Conservation (phyloP, 2,113 vertebrate species). For the Channa maculata region DNA sequence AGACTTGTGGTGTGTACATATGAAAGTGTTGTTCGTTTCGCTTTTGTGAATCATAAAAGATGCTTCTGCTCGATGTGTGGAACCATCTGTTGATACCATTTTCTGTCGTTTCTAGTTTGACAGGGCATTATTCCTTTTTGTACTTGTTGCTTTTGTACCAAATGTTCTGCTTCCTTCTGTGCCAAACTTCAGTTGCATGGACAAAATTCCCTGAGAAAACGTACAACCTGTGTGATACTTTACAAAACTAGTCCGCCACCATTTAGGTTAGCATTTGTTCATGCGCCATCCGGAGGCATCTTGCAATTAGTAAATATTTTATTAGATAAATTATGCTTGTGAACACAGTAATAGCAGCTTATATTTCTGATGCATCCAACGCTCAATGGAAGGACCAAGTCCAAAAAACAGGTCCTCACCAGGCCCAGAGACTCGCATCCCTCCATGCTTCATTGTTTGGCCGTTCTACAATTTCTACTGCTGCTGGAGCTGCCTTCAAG, state of each 20-base stretch:
- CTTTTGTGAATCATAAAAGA: slow-evolving; percentile 45
- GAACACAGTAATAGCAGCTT: slow-evolving; percentile 5
- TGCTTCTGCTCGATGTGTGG: slow-evolving; percentile 11
- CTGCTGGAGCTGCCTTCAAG: slow-evolving; percentile 29
- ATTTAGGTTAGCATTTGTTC: neutral
- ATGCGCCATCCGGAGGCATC: too few species aligned
- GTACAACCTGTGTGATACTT: neutral
- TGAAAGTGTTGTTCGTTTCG: slow-evolving; percentile 25
- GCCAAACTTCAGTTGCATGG: slow-evolving; percentile 63
- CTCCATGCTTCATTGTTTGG: neutral
- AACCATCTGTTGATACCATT: neutral
- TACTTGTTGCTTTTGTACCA: slow-evolving; percentile 37
- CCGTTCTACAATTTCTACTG: neutral
- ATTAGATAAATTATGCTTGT: neutral
- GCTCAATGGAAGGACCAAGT: neutral
- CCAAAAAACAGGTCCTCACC: neutral
- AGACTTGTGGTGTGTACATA: slow-evolving; percentile 60
- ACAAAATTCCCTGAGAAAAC: neutral
- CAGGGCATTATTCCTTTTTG: slow-evolving; percentile 52
- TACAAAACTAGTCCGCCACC: neutral
- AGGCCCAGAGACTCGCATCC: neutral
- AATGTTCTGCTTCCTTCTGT: slow-evolving; percentile 46
- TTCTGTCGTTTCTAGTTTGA: slow-evolving; percentile 36
- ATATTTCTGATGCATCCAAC: neutral
- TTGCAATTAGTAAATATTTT: too few species aligned